phyloP scores from a whole-genome alignment of 2,888 invertebrate species.

The Syrphus vitripennis region DNA sequence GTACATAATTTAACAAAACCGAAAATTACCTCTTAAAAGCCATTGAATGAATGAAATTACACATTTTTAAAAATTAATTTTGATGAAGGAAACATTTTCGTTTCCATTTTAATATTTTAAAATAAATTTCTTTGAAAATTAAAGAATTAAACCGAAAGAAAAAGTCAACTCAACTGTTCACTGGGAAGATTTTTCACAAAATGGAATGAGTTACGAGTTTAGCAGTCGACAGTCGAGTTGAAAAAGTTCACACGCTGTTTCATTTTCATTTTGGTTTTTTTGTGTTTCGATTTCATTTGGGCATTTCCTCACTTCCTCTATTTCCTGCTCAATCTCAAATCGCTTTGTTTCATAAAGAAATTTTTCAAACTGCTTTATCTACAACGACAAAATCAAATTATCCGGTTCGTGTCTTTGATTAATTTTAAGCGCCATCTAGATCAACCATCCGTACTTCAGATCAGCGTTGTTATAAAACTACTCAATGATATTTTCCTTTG shows the following conservation, averaged over 20 bases:
- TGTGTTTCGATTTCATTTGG: conserved; percentile 49
- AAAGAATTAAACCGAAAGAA: neutral
- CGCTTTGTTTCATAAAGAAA: neutral
- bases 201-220: conserved; percentile 57
- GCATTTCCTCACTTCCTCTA: too few relatives aligned
- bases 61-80: conserved; percentile 13
- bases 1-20: neutral
- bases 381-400: neutral
- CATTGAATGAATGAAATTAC: neutral
- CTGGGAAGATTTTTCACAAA: conserved; percentile 51
- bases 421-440: neutral
- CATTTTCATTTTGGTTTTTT: neutral
- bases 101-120: neutral
- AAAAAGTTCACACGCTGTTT: neutral
- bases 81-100: neutral
- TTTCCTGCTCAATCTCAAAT: conserved; percentile 9
- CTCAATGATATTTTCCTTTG: too few relatives aligned
- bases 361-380: neutral
- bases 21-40: conserved; percentile 8
- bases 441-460: too few relatives aligned
- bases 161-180: conserved; percentile 22
- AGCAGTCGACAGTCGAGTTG: neutral
- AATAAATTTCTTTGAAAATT: neutral
- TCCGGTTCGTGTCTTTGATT: neutral
- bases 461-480: too few relatives aligned